These are phyloP conservation scores for Acromyrmex charruanus DNA, from an alignment of 1,140 invertebrate genomes.

Conservation along the genomic window DNA sequence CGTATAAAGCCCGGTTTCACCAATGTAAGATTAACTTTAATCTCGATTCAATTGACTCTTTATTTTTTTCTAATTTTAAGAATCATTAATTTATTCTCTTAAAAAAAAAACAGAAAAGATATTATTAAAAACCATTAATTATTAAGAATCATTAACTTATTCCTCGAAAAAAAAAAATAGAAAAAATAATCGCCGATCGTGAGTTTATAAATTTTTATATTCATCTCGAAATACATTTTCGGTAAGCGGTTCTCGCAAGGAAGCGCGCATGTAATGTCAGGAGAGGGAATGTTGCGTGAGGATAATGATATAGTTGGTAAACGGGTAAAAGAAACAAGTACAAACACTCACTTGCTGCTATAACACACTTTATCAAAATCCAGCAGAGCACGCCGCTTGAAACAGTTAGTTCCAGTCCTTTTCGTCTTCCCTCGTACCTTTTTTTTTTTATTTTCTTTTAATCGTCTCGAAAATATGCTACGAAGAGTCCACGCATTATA, in stretches of 20 bases:
- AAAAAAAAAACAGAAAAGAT: too few relatives aligned
- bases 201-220: neutral
- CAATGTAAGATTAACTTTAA: too few relatives aligned
- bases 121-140: too few relatives aligned
- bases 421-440: neutral
- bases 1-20: too few relatives aligned
- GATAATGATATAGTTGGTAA: constrained; percentile 28
- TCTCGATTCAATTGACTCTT: too few relatives aligned
- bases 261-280: constrained; percentile 23
- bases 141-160: neutral
- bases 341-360: constrained; percentile 51
- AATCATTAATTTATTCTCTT: too few relatives aligned
- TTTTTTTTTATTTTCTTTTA: neutral
- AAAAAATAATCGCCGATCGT: neutral
- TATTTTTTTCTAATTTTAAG: too few relatives aligned
- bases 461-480: neutral
- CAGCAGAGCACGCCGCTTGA: constrained; percentile 17
- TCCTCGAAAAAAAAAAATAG: neutral
- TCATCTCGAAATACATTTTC: constrained; percentile 2
- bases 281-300: constrained; percentile 9
- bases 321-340: constrained; percentile 21
- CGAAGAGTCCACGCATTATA: constrained; percentile 39
- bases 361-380: constrained; percentile 61
- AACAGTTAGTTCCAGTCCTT: constrained; percentile 6
- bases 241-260: neutral